Evolutionary conservation across 2,113 vertebrate genomes (phyloP).

Genomic region (Spheniscus mendiculus): DNA sequence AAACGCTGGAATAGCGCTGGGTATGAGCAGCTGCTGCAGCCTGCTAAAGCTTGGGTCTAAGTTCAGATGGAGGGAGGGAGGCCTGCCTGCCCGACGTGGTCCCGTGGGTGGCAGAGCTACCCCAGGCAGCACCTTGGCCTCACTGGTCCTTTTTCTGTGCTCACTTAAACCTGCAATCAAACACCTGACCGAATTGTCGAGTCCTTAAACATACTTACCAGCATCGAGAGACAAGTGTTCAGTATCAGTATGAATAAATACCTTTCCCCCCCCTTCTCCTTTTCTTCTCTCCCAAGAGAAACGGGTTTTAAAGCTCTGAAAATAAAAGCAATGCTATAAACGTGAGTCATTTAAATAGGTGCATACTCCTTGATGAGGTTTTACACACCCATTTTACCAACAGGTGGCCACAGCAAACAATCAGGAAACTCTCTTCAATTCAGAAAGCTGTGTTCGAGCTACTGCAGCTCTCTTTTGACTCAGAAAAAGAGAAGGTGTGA

Average conservation of each 20-base stretch:
- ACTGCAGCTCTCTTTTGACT: background rate
- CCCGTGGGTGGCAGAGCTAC: background rate
- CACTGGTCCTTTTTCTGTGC: accelerated
- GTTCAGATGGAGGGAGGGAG: background rate
- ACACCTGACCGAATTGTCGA: accelerated
- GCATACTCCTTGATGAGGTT: background rate
- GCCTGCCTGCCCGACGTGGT: background rate
- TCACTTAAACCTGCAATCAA: accelerated
- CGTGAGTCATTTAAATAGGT: background rate
- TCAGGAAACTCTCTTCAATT: background rate
- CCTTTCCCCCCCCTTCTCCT: accelerated
- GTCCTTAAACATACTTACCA: background rate
- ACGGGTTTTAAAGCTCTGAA: background rate
- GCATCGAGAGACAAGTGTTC: background rate
- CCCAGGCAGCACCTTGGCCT: background rate
- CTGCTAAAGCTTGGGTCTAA: background rate
- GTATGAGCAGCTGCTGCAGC: background rate
- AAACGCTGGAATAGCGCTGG: accelerated
- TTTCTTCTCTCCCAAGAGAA: background rate
- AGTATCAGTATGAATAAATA: too few species aligned
- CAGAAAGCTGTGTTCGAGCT: background rate
- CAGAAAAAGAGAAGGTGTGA: background rate
- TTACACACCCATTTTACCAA: background rate
- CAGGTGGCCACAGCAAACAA: background rate
- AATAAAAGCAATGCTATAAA: background rate